phyloP scores from a whole-genome alignment of 2,113 vertebrate species.

The Cairina moschata region DNA sequence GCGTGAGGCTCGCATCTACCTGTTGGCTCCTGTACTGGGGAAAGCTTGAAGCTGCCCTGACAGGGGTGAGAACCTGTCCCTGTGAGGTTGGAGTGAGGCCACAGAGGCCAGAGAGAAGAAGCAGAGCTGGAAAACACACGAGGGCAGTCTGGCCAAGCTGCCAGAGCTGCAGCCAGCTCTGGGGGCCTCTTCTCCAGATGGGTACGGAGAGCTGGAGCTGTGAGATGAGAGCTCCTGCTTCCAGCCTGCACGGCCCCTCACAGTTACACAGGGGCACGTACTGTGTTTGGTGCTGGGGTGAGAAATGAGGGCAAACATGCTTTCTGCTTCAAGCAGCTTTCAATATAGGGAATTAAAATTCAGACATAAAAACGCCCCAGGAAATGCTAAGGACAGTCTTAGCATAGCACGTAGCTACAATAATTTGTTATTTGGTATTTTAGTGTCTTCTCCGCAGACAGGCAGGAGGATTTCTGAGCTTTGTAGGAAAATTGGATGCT shows the following conservation, averaged over 20 bases:
- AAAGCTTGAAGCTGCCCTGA: no score
- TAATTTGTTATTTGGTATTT: neutral
- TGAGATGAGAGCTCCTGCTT: neutral
- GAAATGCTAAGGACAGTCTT: neutral
- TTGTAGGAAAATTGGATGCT: neutral
- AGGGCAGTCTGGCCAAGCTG: neutral
- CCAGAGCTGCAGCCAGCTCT: neutral
- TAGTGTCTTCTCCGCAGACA: neutral
- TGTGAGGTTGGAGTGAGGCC: neutral
- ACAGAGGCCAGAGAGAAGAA: neutral
- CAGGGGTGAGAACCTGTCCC: neutral
- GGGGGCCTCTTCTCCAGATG: neutral
- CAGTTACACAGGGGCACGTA: accelerated
- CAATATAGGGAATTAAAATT: neutral
- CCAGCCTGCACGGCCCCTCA: neutral
- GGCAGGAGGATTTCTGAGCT: neutral
- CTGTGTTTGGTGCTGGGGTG: neutral
- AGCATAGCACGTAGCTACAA: neutral
- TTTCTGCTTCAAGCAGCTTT: neutral
- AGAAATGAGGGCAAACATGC: neutral
- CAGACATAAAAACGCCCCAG: neutral
- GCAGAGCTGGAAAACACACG: neutral
- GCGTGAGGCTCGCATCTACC: neutral
- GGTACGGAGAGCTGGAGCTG: accelerated
- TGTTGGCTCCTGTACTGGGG: neutral